Percentiles rank a stretch among this genome's conserved stretches.
phyloP scores from a whole-genome alignment of 1,140 invertebrate species.

The Nasonia longicornis region DNA sequence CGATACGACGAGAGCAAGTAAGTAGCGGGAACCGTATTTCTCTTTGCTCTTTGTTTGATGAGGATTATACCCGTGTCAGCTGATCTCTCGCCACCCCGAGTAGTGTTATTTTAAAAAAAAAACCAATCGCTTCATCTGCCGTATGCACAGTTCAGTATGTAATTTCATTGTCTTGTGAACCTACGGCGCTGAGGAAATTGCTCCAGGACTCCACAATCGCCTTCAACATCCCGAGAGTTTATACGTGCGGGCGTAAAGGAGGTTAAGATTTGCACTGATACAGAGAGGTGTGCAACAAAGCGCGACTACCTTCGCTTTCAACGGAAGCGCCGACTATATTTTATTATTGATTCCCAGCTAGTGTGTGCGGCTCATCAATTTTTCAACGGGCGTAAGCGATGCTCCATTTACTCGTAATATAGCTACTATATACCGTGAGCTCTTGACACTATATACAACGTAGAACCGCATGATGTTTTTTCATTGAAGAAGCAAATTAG shows the following conservation, averaged over 20 bases:
- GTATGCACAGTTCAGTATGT: too few relatives aligned
- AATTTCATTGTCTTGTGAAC: neutral
- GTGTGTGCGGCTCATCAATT: neutral
- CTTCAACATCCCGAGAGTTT: constrained; percentile 15
- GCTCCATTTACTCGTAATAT: neutral
- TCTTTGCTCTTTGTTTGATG: neutral
- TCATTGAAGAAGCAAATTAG: neutral
- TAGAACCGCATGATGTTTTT: neutral
- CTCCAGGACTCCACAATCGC: constrained; percentile 21
- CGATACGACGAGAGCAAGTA: neutral
- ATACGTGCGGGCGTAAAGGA: neutral
- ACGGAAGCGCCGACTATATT: neutral
- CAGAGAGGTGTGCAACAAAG: neutral
- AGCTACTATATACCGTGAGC: neutral
- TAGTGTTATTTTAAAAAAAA: too few relatives aligned
- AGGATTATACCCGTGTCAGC: neutral
- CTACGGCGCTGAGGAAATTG: constrained; percentile 25
- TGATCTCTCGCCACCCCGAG: neutral
- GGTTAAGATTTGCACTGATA: constrained; percentile 28
- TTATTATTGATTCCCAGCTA: neutral
- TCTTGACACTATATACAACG: neutral
- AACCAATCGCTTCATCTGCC: too few relatives aligned
- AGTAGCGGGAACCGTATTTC: neutral
- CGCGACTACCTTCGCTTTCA: constrained; percentile 21
- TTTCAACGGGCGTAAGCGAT: neutral